Base-by-base conservation (phyloP, 2,888 invertebrate genomes). In the Allacma fusca region DNA sequence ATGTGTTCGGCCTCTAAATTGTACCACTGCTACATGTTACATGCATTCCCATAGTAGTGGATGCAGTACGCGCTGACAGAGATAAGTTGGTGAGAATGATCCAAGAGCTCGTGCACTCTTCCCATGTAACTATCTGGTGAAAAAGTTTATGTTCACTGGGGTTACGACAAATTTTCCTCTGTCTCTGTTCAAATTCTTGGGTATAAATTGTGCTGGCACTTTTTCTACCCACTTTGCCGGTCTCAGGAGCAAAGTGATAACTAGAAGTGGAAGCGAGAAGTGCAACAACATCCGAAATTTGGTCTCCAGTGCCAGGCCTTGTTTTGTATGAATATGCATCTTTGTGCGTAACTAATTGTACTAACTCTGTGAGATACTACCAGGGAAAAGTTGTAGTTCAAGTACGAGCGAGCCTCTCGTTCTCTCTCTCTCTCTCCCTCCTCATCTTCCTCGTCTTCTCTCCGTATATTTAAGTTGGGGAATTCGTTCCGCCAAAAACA, bases 401-500 rank as follows among this genome's bases (percentile, higher is more conserved):
- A 19, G 16, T 50, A 13, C 50, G 2, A 50, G 19, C 16, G 50
- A 50, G 50, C 50, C 4, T 50, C 5, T 34, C 34, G 4, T 50
- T 50, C 40, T 40, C 40, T 40, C 40, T 40, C 40, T 13, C 40
- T 40, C 40, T 9, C 40, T n/a, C n/a, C n/a, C n/a, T n/a, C n/a
- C n/a, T n/a, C n/a, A n/a, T n/a, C n/a, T n/a, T n/a, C n/a, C n/a
- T 34, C 34, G 5, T 9, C 9, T 50, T 50, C 19, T 12, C 19
- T 13, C 50, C 19, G n/a, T n/a, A 50, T 50, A 50, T 19, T 50
- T 50, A 50, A n/a, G 7, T 50, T 50, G 4, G n/a, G 23, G 62
- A 62, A 62, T 62, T 62, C 57, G 70, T 76, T 76, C 64, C 62
- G 70, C 69, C 70, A 44, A 65, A 71, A 44, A 67, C 1, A 34